Base-by-base conservation (phyloP, 2,888 invertebrate genomes). In the Pseudolycoriella hygida region DNA sequence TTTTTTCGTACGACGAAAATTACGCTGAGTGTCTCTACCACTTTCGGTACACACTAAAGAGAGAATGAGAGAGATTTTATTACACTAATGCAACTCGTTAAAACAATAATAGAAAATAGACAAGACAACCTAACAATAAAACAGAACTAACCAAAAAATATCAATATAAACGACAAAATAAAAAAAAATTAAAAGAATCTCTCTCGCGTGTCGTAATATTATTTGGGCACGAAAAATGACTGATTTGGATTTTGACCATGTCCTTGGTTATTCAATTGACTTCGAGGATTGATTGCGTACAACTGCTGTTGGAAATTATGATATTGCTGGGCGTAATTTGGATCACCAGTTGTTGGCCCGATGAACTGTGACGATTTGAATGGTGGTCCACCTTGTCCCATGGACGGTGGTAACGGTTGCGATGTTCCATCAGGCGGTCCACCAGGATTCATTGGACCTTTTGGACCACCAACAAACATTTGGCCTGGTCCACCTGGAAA, bases 301-400 rank as follows among this genome's bases (percentile, higher is more conserved):
- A 92, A 68, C 66, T 90, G 90, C 64, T 92, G 92, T 61, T 92
- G 92, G 71, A 92, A 92, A 68, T 90, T 87, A 67, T 90, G 90
- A 70, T 85, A 92, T 72, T 90, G 90, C 65, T 88, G 88, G 58
- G 89, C 90, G 69, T 92, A 92, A 62, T 86, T 87, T 12, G 90
- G 85, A 67, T 92, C 90, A 41, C 82, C 80, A 48, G 88, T 84
- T 20, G 80, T 82, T 8, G 86, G 86, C 20, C 85, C 85, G 47
- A 85, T 80, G 61, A 86, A 89, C 53, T 84, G 83, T 3, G 77
- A 74, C 38, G 69, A 67, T 43, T 50, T 83, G 66, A 82, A 84
- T 51, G 72, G 76, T 5, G 14, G 39, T 14, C 63, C 66, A 25
- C 38, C 5, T 14, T 30, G 30, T 49, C 80, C 80, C 80, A 84